These are phyloP conservation scores for Catocala nupta DNA, from an alignment of 2,888 invertebrate species.

Conservation along the genomic window DNA sequence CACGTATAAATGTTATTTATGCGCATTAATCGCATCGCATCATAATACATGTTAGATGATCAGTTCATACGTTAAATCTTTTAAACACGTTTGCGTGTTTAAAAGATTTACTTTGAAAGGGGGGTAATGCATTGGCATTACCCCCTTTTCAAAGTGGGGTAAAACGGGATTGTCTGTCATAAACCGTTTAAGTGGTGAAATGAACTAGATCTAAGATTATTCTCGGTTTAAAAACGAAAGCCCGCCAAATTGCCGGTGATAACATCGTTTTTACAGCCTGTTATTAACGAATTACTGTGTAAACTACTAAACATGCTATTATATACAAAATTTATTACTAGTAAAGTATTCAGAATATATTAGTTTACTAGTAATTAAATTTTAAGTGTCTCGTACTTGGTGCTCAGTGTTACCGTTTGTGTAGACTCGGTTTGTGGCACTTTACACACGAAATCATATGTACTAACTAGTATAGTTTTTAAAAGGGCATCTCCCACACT, in stretches of 20 bases:
- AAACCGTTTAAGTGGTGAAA: slow-evolving; percentile 9
- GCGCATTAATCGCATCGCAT: no score
- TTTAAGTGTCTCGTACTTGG: background rate
- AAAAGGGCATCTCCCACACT: no score
- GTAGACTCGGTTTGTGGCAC: no score
- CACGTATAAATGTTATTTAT: no score
- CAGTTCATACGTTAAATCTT: no score
- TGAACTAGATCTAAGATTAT: slow-evolving; percentile 3
- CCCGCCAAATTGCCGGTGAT: slow-evolving; percentile 10
- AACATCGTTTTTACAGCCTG: slow-evolving; percentile 13
- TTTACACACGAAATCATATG: no score
- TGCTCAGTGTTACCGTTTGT: background rate
- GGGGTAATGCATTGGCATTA: no score
- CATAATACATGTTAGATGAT: no score
- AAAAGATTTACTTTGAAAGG: no score
- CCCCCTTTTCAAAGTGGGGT: background rate
- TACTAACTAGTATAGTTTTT: no score
- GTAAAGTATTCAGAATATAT: slow-evolving; percentile 14
- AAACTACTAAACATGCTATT: slow-evolving; percentile 17
- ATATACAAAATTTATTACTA: slow-evolving; percentile 13
- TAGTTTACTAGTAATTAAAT: slow-evolving; percentile 6
- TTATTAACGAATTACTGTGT: slow-evolving; percentile 10
- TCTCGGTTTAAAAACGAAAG: slow-evolving; percentile 8
- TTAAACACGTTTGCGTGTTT: no score
- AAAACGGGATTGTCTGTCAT: background rate